Conservation (phyloP, 2,888 invertebrate species). For the Chrysolina haemoptera region DNA sequence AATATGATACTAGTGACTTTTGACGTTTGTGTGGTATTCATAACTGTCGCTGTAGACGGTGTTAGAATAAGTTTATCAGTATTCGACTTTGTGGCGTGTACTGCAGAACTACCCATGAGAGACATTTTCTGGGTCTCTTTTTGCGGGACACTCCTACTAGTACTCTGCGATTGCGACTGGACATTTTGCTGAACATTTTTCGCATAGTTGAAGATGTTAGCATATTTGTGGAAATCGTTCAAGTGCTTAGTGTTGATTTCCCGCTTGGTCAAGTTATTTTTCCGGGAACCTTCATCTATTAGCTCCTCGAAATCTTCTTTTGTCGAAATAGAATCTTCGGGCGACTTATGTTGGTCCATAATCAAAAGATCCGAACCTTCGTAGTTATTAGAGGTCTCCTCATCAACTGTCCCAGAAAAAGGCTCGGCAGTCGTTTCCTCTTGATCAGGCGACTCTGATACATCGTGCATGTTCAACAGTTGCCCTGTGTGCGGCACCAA, state of each 20-base stretch:
- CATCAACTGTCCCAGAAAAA: conserved; percentile 69
- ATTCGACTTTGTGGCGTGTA: conserved; percentile 49
- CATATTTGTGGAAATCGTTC: conserved; percentile 67
- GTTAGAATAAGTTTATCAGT: conserved; percentile 60
- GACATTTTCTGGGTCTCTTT: conserved; percentile 59
- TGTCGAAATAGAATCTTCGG: conserved; percentile 77
- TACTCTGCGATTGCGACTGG: conserved; percentile 40
- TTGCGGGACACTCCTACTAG: conserved; percentile 47
- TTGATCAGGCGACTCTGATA: conserved; percentile 73
- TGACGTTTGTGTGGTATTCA: conserved; percentile 54
- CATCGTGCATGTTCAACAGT: conserved; percentile 69
- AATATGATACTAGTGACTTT: conserved; percentile 64
- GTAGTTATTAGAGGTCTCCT: conserved; percentile 68
- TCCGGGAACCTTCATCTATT: conserved; percentile 76
- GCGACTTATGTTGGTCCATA: conserved; percentile 76
- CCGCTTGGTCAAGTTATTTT: conserved; percentile 69
- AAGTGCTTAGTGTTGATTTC: conserved; percentile 63
- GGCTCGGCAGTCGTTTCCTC: conserved; percentile 70
- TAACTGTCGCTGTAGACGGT: conserved; percentile 60
- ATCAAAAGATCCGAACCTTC: conserved; percentile 77
- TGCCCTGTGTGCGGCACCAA: conserved; percentile 68
- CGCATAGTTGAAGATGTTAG: conserved; percentile 49
- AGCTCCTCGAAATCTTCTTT: conserved; percentile 79
- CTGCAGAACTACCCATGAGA: conserved; percentile 57
- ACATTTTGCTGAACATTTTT: conserved; percentile 53